Conservation (phyloP, 2,113 vertebrate genomes). For the Ictalurus punctatus region DNA sequence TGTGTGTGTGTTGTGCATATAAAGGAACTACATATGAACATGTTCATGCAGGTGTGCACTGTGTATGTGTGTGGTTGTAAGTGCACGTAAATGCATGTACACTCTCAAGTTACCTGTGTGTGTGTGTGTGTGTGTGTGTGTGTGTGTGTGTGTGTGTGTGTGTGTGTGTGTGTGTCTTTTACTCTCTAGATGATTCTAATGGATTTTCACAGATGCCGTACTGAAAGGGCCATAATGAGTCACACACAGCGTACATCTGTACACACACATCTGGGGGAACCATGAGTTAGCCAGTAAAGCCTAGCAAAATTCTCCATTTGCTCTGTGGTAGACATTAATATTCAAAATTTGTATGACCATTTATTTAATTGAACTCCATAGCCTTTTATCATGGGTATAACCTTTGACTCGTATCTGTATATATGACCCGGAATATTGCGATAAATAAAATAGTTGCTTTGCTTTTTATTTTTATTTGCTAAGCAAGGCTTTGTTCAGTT, state of each 20-base stretch:
- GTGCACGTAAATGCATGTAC: not conserved
- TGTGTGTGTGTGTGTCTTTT: not conserved
- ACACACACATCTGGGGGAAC: not conserved
- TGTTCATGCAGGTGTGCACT: not conserved
- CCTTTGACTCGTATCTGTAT: not conserved
- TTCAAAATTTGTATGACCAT: not conserved
- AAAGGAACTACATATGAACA: not conserved
- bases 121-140: conserved; percentile 8
- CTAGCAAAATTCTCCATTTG: not conserved
- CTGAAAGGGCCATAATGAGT: conserved; percentile 21
- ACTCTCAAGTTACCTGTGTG: not conserved
- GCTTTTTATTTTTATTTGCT: not conserved
- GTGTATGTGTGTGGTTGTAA: not conserved
- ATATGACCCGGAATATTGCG: not conserved
- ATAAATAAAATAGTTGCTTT: not conserved
- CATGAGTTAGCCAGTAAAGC: not conserved
- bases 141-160: conserved; percentile 17
- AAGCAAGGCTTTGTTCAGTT: not conserved
- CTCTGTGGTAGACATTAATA: not conserved
- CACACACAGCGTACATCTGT: not conserved
- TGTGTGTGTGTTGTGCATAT: not conserved
- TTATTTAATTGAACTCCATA: not conserved
- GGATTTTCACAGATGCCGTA: conserved; percentile 7
- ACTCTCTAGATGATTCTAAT: conserved; percentile 19
- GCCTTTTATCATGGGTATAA: not conserved